Evolutionary conservation across 2,888 invertebrate species (phyloP).

Genomic region (Pachliopta kotzebuea): DNA sequence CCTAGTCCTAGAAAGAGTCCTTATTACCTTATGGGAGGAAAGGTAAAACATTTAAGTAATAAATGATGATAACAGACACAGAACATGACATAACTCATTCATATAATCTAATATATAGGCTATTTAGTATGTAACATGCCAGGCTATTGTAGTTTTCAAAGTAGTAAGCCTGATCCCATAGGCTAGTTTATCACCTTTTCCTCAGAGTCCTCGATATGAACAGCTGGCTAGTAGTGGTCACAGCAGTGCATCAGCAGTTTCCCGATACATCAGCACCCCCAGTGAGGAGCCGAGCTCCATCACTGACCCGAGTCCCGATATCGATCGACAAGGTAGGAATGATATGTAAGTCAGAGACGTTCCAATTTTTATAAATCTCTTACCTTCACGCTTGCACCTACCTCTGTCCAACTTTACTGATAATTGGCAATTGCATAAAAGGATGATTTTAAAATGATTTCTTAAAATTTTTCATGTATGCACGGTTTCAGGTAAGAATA

Average conservation of each 20-base stretch:
- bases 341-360: slow-evolving; percentile 78
- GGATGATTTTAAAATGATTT: slow-evolving; percentile 26
- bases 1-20: slow-evolving; percentile 77
- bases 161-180: not conserved
- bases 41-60: slow-evolving; percentile 50
- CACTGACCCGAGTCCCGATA: slow-evolving; percentile 69
- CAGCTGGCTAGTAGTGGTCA: slow-evolving; percentile 73
- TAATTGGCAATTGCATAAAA: slow-evolving; percentile 22
- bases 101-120: not conserved
- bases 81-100: not conserved
- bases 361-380: slow-evolving; percentile 69
- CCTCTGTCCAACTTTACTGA: slow-evolving; percentile 6
- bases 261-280: slow-evolving; percentile 65
- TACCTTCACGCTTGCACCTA: slow-evolving; percentile 38
- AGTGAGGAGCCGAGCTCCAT: slow-evolving; percentile 67
- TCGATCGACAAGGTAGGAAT: slow-evolving; percentile 78
- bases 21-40: slow-evolving; percentile 72
- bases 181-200: slow-evolving; percentile 32
- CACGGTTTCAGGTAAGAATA: slow-evolving; percentile 38
- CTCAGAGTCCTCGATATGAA: slow-evolving; percentile 75
- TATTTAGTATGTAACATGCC: not conserved
- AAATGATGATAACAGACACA: not conserved
- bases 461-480: slow-evolving; percentile 25
- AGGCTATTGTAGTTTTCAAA: not conserved
- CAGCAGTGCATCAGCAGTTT: slow-evolving; percentile 69